phyloP scores from a whole-genome alignment of 2,113 vertebrate genomes.

The Pseudonaja textilis region DNA sequence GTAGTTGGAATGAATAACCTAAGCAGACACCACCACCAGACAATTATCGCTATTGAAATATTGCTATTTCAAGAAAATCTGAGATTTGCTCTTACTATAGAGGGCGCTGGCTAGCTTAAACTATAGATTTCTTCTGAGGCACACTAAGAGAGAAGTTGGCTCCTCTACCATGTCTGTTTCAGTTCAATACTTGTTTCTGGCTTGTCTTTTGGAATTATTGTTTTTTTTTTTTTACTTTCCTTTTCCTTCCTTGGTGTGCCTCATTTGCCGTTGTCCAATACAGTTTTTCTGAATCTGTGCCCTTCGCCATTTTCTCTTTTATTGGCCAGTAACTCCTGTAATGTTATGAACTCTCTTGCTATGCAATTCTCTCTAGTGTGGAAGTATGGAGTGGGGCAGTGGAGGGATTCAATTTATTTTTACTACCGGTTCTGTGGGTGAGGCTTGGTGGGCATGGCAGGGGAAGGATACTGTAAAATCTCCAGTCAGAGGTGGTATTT shows the following conservation, averaged over 20 bases:
- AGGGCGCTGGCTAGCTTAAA: background rate
- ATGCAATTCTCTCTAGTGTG: background rate
- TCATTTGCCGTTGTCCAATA: background rate
- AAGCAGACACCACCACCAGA: background rate
- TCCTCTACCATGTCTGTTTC: background rate
- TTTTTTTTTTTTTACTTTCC: background rate
- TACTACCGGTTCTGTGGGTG: too few species aligned
- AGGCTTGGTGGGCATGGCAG: too few species aligned
- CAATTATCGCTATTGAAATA: background rate
- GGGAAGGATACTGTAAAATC: too few species aligned
- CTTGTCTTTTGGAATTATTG: background rate
- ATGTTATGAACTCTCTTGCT: background rate
- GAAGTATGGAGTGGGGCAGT: background rate
- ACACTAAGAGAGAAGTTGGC: background rate
- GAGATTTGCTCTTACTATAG: background rate
- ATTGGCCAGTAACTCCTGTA: background rate
- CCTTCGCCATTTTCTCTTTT: background rate
- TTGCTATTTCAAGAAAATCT: background rate
- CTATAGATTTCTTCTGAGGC: background rate
- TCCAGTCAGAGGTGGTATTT: too few species aligned
- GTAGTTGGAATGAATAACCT: background rate
- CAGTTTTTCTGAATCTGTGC: background rate
- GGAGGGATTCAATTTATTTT: too few species aligned
- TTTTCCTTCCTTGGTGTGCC: background rate
- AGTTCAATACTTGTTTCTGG: background rate